These are phyloP conservation scores for Manacus vitellinus DNA, from an alignment of 2,113 vertebrate species.

Conservation along the genomic window DNA sequence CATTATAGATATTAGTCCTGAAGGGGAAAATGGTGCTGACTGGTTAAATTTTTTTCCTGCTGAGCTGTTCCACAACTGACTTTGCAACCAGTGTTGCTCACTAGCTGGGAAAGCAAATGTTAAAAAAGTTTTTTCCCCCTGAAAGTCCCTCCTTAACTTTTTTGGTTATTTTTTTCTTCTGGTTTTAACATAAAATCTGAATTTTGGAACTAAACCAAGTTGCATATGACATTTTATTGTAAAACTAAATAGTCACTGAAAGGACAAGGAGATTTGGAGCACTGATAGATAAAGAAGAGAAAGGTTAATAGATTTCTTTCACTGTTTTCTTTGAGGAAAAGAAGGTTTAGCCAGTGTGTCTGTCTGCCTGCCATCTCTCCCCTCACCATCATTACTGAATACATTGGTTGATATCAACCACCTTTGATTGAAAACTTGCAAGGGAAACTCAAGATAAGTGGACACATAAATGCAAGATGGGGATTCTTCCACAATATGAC, in stretches of 20 bases:
- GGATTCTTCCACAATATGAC: neutral
- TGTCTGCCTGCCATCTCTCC: neutral
- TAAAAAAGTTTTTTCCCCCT: neutral
- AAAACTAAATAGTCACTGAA: constrained; percentile 4
- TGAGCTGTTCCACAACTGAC: neutral
- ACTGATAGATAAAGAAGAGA: neutral
- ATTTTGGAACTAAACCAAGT: neutral
- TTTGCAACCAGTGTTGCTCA: neutral
- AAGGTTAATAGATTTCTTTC: neutral
- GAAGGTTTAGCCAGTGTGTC: neutral
- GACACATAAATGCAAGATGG: neutral
- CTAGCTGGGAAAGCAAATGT: neutral
- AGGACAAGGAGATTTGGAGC: constrained; percentile 20
- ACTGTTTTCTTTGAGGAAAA: neutral
- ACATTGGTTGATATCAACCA: neutral
- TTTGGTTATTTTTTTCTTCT: neutral
- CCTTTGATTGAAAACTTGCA: neutral
- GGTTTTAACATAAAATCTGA: neutral
- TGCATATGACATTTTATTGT: neutral
- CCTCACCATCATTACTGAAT: neutral
- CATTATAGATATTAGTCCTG: neutral
- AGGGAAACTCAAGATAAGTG: neutral
- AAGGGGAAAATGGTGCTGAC: neutral
- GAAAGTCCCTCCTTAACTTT: neutral
- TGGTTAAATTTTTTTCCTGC: neutral